Conservation (phyloP, 2,888 invertebrate genomes). For the Chesias legatella region DNA sequence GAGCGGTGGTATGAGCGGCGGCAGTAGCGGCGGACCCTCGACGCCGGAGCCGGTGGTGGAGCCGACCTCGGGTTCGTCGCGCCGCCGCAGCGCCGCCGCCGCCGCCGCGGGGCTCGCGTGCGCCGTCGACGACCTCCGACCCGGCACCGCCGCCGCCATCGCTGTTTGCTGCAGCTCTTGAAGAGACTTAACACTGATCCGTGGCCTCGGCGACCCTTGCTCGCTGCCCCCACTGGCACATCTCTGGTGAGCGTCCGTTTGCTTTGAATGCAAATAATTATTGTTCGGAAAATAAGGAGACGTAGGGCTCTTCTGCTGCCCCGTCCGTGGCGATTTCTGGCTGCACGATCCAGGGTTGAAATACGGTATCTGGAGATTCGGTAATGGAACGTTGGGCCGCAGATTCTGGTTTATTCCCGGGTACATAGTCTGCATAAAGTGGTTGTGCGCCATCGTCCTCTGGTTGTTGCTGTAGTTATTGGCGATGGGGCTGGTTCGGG, state of each 20-base stretch:
- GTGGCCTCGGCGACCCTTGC: conserved; percentile 76
- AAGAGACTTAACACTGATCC: conserved; percentile 82
- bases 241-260: conserved; percentile 47
- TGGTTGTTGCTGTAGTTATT: conserved; percentile 62
- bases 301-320: conserved; percentile 67
- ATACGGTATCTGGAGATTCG: conserved; percentile 65
- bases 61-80: conserved; percentile 82
- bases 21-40: conserved; percentile 58
- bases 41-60: conserved; percentile 82
- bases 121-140: conserved; percentile 20
- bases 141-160: conserved; percentile 52
- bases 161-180: conserved; percentile 80
- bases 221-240: conserved; percentile 50
- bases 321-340: conserved; percentile 55
- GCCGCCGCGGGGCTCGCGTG: conserved; percentile 53
- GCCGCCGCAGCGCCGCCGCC: conserved; percentile 63
- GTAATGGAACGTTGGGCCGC: conserved; percentile 57
- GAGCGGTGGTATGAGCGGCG: conserved; percentile 44
- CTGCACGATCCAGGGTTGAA: conserved; percentile 66
- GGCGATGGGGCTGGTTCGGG: conserved; percentile 74
- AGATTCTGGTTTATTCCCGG: conserved; percentile 61
- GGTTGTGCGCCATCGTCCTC: conserved; percentile 53
- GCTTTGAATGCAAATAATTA: conserved; percentile 68
- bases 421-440: conserved; percentile 63
- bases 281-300: conserved; percentile 69